These are phyloP conservation scores for Percina caprodes DNA, from an alignment of 2,113 vertebrate genomes.

Conservation along the genomic window DNA sequence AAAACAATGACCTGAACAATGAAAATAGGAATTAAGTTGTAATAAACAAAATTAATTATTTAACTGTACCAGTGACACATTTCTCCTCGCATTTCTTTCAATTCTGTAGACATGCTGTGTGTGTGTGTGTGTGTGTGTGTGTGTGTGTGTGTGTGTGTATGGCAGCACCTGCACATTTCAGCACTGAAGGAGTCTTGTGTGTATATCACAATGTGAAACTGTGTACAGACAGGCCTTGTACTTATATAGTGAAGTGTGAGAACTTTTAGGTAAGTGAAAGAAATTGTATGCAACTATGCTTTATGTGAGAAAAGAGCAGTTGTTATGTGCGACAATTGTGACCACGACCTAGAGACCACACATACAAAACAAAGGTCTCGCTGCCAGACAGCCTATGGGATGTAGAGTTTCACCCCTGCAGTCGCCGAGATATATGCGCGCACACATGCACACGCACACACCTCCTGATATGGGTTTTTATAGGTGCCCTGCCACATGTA, in stretches of 20 bases:
- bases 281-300: slow-evolving; percentile 30
- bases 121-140: neutral
- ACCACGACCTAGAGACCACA: slow-evolving; percentile 16
- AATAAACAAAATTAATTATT: neutral
- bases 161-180: slow-evolving; percentile 53
- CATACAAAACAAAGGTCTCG: slow-evolving; percentile 28
- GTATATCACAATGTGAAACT: slow-evolving; percentile 24
- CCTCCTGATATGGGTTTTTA: slow-evolving; percentile 40
- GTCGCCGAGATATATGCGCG: slow-evolving; percentile 81
- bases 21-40: neutral
- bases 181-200: slow-evolving; percentile 25
- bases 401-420: slow-evolving; percentile 68
- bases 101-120: slow-evolving; percentile 1
- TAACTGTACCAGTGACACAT: neutral
- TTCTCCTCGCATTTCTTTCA: neutral
- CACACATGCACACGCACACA: slow-evolving; percentile 9
- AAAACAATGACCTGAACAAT: neutral
- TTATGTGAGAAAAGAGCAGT: slow-evolving; percentile 41
- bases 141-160: neutral
- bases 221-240: neutral
- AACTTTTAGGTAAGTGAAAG: slow-evolving; percentile 30
- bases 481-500: too few species aligned
- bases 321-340: slow-evolving; percentile 25
- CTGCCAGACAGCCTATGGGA: slow-evolving; percentile 75
- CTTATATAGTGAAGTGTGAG: neutral